Percentiles rank a stretch among this genome's conserved stretches.
Conservation (phyloP, 2,888 invertebrate genomes). For the Philopedon plagiatum region DNA sequence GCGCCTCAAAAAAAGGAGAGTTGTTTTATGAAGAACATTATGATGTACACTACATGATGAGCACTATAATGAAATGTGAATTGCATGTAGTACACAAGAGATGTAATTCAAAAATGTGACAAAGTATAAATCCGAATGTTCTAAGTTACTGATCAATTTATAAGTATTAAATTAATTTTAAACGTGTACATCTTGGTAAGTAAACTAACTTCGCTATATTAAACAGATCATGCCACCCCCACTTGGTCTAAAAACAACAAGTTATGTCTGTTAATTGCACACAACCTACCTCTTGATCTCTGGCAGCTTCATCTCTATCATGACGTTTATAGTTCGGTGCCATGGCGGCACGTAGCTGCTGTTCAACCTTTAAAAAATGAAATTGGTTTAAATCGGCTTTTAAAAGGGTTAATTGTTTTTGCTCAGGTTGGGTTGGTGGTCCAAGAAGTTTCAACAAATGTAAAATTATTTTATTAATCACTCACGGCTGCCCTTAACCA, state of each 20-base stretch:
- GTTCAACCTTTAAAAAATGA: constrained; percentile 80
- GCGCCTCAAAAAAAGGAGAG: too few species aligned
- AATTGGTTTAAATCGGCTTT: not conserved
- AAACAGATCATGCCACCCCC: constrained; percentile 61
- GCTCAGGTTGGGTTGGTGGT: not conserved
- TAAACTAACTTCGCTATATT: constrained; percentile 42
- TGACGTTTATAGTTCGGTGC: constrained; percentile 88
- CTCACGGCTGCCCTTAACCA: too few species aligned
- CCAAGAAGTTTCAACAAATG: too few species aligned
- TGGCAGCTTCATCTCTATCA: constrained; percentile 84
- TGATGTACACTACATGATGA: too few species aligned
- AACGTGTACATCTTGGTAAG: constrained; percentile 35
- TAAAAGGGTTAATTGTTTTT: not conserved
- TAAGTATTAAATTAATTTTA: constrained; percentile 24
- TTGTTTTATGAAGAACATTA: too few species aligned
- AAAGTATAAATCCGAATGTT: not conserved
- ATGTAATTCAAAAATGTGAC: not conserved
- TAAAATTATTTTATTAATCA: too few species aligned
- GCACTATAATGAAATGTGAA: not conserved
- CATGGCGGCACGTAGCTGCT: constrained; percentile 85
- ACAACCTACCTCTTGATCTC: constrained; percentile 89
- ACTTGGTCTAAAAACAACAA: constrained; percentile 53
- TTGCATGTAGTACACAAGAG: not conserved
- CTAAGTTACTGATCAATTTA: not conserved
- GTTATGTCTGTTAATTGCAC: constrained; percentile 41